phyloP scores from a whole-genome alignment of 1,140 invertebrate genomes.

The Dinoponera quadriceps region DNA sequence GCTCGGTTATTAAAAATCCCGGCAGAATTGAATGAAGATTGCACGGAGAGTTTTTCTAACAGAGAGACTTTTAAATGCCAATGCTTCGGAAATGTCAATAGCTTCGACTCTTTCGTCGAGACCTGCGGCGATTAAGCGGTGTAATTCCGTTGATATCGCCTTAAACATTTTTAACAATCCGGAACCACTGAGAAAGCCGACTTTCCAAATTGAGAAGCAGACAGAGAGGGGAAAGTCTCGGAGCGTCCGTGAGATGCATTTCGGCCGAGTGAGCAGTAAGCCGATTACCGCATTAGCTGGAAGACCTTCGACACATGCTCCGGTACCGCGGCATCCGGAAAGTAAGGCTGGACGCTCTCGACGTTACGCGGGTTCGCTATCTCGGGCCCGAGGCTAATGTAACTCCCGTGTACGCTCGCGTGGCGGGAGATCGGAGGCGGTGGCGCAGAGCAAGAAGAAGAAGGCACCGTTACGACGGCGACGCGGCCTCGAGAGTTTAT shows the following conservation, averaged over 20 bases:
- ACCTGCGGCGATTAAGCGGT: slow-evolving; percentile 20
- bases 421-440: slow-evolving; percentile 42
- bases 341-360: slow-evolving; percentile 46
- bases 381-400: slow-evolving; percentile 65
- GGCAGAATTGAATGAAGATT: slow-evolving; percentile 17
- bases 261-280: slow-evolving; percentile 34
- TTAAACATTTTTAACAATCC: no score
- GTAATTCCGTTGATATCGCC: neutral
- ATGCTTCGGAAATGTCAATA: slow-evolving; percentile 58
- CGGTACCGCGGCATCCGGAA: slow-evolving; percentile 39
- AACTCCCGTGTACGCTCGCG: slow-evolving; percentile 66
- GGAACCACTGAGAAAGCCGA: neutral
- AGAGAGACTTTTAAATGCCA: slow-evolving; percentile 46
- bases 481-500: slow-evolving; percentile 64
- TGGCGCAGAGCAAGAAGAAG: neutral
- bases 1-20: neutral
- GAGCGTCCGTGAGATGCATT: slow-evolving; percentile 7
- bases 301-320: slow-evolving; percentile 39
- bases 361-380: slow-evolving; percentile 62
- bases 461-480: slow-evolving; percentile 63
- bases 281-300: slow-evolving; percentile 53
- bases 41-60: slow-evolving; percentile 13
- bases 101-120: slow-evolving; percentile 22
- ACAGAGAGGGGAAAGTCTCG: neutral
- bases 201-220: no score